phyloP scores from a whole-genome alignment of 2,797 vertebrate genomes.

The Buceros bicornis region DNA sequence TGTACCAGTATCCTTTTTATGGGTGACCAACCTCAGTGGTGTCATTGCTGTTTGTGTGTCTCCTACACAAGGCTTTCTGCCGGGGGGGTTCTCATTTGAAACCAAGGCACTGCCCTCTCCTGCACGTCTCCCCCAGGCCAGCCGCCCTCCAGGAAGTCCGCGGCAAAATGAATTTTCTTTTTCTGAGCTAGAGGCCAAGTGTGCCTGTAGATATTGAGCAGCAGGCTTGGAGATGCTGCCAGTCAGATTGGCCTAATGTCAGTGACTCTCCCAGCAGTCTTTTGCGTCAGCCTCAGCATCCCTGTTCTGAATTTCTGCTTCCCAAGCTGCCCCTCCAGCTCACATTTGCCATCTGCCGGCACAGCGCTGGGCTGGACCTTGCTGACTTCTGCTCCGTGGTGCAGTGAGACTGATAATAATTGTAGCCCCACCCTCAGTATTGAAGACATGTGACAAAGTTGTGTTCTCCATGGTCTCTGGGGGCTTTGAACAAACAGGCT shows the following conservation, averaged over 20 bases:
- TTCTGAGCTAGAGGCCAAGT: too few relatives aligned
- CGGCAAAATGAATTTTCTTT: neutral
- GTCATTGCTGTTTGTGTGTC: neutral
- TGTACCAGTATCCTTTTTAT: neutral
- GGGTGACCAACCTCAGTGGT: neutral
- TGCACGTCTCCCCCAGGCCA: rapidly evolving
- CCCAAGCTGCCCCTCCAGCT: neutral
- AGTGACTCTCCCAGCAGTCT: neutral
- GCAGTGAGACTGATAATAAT: rapidly evolving
- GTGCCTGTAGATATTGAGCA: rapidly evolving
- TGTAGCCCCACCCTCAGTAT: rapidly evolving
- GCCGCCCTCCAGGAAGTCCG: rapidly evolving
- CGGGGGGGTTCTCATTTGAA: neutral
- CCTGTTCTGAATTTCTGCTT: neutral
- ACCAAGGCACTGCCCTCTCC: neutral
- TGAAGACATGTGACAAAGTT: neutral
- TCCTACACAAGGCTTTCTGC: rapidly evolving
- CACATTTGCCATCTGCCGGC: neutral
- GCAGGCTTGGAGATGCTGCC: neutral
- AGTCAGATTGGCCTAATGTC: rapidly evolving
- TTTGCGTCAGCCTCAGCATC: neutral
- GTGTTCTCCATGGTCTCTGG: rapidly evolving
- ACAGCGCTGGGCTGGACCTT: rapidly evolving
- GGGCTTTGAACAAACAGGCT: neutral
- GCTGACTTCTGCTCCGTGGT: rapidly evolving